A percentile compares a stretch with the other conserved stretches of the same genome.
Evolutionary conservation across 2,113 vertebrate genomes (phyloP).

Genomic region (Scatophagus argus): DNA sequence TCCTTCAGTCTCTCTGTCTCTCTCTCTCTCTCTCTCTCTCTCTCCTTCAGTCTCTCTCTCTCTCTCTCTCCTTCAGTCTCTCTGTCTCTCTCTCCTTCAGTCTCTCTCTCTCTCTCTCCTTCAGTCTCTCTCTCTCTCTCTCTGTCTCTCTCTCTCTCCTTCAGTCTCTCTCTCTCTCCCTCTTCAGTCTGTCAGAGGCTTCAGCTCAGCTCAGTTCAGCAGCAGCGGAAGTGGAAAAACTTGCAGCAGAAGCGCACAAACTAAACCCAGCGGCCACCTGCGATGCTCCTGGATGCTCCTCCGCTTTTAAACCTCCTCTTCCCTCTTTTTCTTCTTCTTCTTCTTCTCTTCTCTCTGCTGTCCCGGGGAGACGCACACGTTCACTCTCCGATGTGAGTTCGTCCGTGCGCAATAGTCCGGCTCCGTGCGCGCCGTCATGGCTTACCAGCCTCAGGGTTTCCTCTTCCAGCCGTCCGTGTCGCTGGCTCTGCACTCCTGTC

Average conservation of each 20-base stretch:
- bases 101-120: not conserved
- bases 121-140: not conserved
- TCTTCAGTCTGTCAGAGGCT: not conserved
- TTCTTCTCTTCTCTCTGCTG: not conserved
- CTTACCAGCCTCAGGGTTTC: conserved; percentile 96
- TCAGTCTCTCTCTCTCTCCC: not conserved
- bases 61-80: not conserved
- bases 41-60: no score
- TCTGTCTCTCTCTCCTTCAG: not conserved
- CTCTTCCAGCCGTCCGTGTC: conserved; percentile 94
- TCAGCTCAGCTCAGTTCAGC: not conserved
- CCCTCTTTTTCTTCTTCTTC: not conserved
- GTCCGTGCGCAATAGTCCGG: conserved; percentile 39
- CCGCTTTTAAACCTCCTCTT: not conserved
- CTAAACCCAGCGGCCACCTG: conserved; percentile 27
- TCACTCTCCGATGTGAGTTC: conserved; percentile 71
- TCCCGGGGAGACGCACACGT: conserved; percentile 61
- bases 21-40: not conserved
- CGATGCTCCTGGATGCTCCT: conserved; percentile 45
- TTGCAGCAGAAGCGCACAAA: conserved; percentile 2
- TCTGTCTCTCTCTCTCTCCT: not conserved
- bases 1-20: not conserved
- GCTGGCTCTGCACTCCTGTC: conserved; percentile 92
- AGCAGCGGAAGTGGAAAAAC: conserved; percentile 35
- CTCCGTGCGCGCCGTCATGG: conserved; percentile 85